Conservation (phyloP, 2,113 vertebrate species). For the Lanius ludovicianus region DNA sequence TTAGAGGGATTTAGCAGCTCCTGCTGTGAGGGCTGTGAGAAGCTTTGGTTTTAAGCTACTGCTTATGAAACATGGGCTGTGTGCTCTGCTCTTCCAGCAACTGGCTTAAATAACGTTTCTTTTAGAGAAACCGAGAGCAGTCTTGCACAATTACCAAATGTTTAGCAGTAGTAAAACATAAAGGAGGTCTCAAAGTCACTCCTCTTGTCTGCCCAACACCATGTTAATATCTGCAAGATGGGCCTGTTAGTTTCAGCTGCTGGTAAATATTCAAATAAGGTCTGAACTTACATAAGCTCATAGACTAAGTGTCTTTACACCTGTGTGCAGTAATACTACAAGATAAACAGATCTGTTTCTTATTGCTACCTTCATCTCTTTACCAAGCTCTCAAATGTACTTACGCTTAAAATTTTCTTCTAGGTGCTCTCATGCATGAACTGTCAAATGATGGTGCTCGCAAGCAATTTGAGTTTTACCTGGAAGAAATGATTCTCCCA, state of each 20-base stretch:
- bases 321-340: neutral
- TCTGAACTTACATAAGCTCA: neutral
- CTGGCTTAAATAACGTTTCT: neutral
- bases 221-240: neutral
- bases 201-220: neutral
- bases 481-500: constrained; percentile 98
- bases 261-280: neutral
- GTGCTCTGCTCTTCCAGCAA: neutral
- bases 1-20: neutral
- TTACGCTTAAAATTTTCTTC: neutral
- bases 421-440: constrained; percentile 99
- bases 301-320: neutral
- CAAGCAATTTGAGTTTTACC: constrained; percentile 94
- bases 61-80: neutral
- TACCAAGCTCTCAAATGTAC: neutral
- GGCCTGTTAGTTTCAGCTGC: neutral
- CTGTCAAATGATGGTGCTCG: constrained; percentile 97
- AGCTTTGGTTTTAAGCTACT: constrained; percentile 24
- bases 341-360: neutral
- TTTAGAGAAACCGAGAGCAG: neutral
- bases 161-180: neutral
- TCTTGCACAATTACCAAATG: neutral
- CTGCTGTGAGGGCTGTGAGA: neutral
- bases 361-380: neutral
- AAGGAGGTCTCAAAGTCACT: neutral